phyloP scores from a whole-genome alignment of 2,113 vertebrate species.

The Enhydra lutris region DNA sequence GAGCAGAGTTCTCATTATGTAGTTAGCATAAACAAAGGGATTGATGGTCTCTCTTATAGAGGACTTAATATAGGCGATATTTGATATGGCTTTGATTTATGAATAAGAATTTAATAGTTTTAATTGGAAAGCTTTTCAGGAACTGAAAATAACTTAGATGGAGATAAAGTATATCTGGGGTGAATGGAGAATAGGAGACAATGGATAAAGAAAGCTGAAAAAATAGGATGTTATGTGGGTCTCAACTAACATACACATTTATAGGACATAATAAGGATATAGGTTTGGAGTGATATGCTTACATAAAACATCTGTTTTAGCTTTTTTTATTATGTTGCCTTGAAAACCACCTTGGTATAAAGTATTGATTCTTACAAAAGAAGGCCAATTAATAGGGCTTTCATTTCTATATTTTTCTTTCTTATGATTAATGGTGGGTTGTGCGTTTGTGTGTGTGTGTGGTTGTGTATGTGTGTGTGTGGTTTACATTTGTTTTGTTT shows the following conservation, averaged over 20 bases:
- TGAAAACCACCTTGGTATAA: neutral
- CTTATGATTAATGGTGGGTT: neutral
- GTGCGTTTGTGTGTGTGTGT: neutral
- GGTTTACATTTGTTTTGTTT: neutral
- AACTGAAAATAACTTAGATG: neutral
- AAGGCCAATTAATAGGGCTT: neutral
- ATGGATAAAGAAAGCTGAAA: neutral
- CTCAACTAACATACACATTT: neutral
- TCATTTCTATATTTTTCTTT: neutral
- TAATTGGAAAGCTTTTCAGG: neutral
- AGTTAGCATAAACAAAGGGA: neutral
- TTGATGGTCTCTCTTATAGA: neutral
- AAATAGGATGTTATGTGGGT: neutral
- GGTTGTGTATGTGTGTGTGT: neutral
- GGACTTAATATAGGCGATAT: neutral
- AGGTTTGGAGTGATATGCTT: neutral
- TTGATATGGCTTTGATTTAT: neutral
- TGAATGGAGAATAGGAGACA: neutral
- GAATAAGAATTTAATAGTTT: neutral
- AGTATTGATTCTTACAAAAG: neutral
- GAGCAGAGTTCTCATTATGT: neutral
- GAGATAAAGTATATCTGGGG: neutral
- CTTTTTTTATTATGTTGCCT: neutral
- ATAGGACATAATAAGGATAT: neutral
- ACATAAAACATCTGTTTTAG: neutral